Percentiles rank a stretch among this genome's conserved stretches.
Evolutionary conservation across 2,113 vertebrate species (phyloP).

Genomic region (Rafetus swinhoei): DNA sequence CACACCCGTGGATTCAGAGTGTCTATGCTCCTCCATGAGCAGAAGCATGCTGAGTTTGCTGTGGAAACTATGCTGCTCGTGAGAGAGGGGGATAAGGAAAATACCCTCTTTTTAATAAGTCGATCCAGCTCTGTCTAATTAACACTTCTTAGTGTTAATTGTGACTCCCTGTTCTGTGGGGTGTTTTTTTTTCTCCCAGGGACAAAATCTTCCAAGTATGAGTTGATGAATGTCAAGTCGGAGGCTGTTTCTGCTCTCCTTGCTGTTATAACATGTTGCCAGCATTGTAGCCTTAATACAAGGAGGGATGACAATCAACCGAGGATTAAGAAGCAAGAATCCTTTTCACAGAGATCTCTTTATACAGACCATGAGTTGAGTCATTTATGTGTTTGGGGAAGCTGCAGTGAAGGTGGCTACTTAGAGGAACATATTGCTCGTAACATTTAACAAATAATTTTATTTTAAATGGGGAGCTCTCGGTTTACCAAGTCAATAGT

Average conservation of each 20-base stretch:
- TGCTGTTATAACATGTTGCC: slow-evolving; percentile 73
- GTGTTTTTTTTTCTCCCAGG: slow-evolving; percentile 51
- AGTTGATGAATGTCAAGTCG: slow-evolving; percentile 70
- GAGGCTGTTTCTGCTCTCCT: slow-evolving; percentile 70
- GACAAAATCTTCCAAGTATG: slow-evolving; percentile 66
- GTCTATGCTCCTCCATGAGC: slow-evolving; percentile 5
- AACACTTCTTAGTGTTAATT: slow-evolving; percentile 77
- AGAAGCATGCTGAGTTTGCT: slow-evolving; percentile 28
- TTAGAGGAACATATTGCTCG: background rate
- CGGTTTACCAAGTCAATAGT: slow-evolving; percentile 34
- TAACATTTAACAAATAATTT: background rate
- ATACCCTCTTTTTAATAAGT: slow-evolving; percentile 64
- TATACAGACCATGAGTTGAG: slow-evolving; percentile 57
- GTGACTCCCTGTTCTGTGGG: slow-evolving; percentile 65
- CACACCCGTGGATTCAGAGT: slow-evolving; percentile 37
- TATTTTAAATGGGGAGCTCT: background rate
- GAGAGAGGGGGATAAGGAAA: slow-evolving; percentile 54
- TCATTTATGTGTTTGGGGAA: slow-evolving; percentile 17
- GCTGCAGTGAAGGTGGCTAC: slow-evolving; percentile 19
- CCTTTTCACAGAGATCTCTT: slow-evolving; percentile 54
- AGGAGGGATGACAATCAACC: slow-evolving; percentile 68
- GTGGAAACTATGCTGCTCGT: slow-evolving; percentile 53
- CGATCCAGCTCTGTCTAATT: slow-evolving; percentile 68
- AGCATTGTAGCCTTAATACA: slow-evolving; percentile 72
- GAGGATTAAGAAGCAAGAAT: slow-evolving; percentile 58